Evolutionary conservation across 1,140 invertebrate species (phyloP), one percentile per base, ranked within the genome.

Genomic region (Cryptotermes secundus): DNA sequence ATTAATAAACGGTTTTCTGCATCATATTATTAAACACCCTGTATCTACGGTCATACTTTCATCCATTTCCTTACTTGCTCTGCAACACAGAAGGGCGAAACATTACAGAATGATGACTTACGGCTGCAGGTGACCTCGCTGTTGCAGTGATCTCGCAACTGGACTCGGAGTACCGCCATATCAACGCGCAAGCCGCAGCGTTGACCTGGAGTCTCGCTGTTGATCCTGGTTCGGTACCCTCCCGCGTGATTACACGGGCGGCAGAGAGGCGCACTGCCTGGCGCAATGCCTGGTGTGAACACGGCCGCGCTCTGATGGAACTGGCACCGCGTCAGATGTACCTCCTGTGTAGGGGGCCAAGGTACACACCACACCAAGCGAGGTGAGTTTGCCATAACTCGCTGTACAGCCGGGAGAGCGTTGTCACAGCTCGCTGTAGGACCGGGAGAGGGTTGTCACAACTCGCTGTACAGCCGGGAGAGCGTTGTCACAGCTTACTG

Each of bases 321-420:
- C 4, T 85, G 83, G 84, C 35, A 7, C 38, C 49, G 14, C 24
- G 89, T 79, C 87, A 87, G 86, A 83, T 88, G 34, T 87, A 88
- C 84, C 82, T 90, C 4, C 84, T 90, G 10, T 90, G 90, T 84
- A 83, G 88, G 38, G 89, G 91, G 12, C 89, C 90, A 22, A 88
- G 88, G 84, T 91, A 89, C 86, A 87, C 88, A 14, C 87, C 89
- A 24, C 79, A 88, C 83, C 86, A 89, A 86, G 86, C 88, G 2
- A 87, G 87, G 89, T 90, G 86, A 86, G 85, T 86, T n/a, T n/a
- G 4, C 26, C 80, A 34, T 0, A 38, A 3, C 45, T 53, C 38
- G 31, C 14, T 3, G n/a, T 4, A 31, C n/a, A n/a, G n/a, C n/a
- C n/a, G n/a, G n/a, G n/a, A n/a, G n/a, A n/a, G n/a, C n/a, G n/a